phyloP scores from a whole-genome alignment of 2,797 vertebrate genomes.

The Trematomus bernacchii region DNA sequence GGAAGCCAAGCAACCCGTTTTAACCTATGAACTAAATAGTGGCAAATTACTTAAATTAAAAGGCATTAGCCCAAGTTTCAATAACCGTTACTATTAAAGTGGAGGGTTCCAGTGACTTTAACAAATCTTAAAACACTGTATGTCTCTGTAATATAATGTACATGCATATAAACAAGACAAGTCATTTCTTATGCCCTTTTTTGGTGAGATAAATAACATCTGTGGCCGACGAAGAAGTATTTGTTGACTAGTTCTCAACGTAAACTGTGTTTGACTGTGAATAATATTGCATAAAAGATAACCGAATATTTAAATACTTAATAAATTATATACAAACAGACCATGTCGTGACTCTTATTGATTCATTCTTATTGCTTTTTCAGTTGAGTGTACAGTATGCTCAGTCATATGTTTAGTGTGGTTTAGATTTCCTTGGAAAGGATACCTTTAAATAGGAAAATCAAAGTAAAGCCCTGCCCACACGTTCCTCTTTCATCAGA shows the following conservation, averaged over 20 bases:
- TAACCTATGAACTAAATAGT: neutral
- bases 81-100: neutral
- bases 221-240: neutral
- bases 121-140: neutral
- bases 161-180: neutral
- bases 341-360: neutral
- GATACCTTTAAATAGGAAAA: neutral
- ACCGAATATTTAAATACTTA: neutral
- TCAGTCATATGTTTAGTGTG: too few species aligned
- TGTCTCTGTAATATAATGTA: neutral
- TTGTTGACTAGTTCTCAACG: neutral
- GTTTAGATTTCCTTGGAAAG: neutral
- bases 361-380: neutral
- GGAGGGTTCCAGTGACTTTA: neutral
- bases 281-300: neutral
- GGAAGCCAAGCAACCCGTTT: neutral
- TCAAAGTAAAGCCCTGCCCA: fast-evolving
- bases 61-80: neutral
- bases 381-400: neutral
- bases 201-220: too few species aligned
- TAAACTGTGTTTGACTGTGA: neutral
- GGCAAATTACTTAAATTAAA: neutral
- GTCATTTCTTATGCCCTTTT: neutral
- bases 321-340: neutral
- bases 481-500: neutral